These are phyloP conservation scores for Pelobates fuscus DNA, from an alignment of 2,113 vertebrate genomes.

Conservation along the genomic window DNA sequence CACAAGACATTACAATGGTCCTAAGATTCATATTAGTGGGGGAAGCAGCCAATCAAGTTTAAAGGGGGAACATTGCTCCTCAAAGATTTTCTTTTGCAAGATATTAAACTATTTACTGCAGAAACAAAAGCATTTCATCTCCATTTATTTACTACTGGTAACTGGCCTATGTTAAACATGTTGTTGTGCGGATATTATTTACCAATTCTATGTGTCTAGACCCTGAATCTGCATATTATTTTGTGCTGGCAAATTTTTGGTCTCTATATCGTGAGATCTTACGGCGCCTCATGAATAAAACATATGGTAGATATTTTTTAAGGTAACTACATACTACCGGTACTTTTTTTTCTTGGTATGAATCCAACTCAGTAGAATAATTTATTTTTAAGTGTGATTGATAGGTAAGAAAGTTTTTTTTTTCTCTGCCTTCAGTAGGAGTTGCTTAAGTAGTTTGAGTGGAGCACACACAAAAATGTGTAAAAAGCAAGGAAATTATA, in stretches of 20 bases:
- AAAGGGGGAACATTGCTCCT: too few relatives aligned
- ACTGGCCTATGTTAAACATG: too few relatives aligned
- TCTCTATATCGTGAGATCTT: background rate
- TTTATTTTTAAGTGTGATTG: slow-evolving; percentile 46
- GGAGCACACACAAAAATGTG: slow-evolving; percentile 39
- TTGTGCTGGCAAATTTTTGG: background rate
- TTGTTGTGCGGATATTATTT: too few relatives aligned
- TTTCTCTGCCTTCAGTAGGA: slow-evolving; percentile 39
- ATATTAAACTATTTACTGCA: too few relatives aligned
- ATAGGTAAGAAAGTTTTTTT: slow-evolving; percentile 39
- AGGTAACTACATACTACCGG: slow-evolving; percentile 34
- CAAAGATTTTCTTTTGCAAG: too few relatives aligned
- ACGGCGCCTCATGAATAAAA: slow-evolving; percentile 28
- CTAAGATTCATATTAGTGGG: too few relatives aligned
- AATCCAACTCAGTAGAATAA: slow-evolving; percentile 36
- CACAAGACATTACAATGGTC: too few relatives aligned
- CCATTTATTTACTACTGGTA: too few relatives aligned
- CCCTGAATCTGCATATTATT: background rate
- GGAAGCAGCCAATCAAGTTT: too few relatives aligned
- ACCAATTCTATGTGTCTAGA: too few relatives aligned
- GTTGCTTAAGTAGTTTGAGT: slow-evolving; percentile 39
- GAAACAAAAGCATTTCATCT: too few relatives aligned
- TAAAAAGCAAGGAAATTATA: slow-evolving; percentile 51
- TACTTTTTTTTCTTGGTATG: slow-evolving; percentile 27
- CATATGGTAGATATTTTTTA: slow-evolving; percentile 23